Evolutionary conservation across 2,113 vertebrate genomes (phyloP).

Genomic region (Zeus faber): DNA sequence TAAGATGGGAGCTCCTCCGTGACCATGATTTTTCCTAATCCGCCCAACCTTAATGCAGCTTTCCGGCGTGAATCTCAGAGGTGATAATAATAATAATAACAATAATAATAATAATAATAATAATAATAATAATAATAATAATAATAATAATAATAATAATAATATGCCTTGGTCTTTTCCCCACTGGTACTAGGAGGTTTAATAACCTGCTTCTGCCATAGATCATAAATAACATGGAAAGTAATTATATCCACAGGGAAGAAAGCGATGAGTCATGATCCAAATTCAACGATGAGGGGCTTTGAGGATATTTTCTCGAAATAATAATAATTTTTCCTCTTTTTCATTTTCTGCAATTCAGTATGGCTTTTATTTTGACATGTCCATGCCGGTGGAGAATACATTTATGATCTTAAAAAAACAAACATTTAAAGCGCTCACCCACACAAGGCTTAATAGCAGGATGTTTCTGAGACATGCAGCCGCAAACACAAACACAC

Average conservation of each 20-base stretch:
- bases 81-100: too few relatives aligned
- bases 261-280: conserved; percentile 38
- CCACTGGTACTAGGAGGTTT: conserved; percentile 51
- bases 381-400: not conserved
- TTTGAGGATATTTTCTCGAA: not conserved
- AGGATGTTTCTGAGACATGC: too few relatives aligned
- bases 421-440: not conserved
- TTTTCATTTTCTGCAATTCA: not conserved
- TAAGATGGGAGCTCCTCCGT: too few relatives aligned
- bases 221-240: conserved; percentile 37
- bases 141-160: conserved; percentile 46
- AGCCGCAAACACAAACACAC: not conserved
- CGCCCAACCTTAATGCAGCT: too few relatives aligned
- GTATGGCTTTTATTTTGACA: conserved; percentile 13
- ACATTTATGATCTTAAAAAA: not conserved
- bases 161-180: conserved; percentile 27
- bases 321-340: too few relatives aligned
- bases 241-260: conserved; percentile 50
- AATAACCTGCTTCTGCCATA: conserved; percentile 39
- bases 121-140: too few relatives aligned
- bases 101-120: too few relatives aligned
- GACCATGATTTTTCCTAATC: too few relatives aligned
- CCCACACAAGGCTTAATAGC: not conserved
- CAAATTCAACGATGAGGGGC: conserved; percentile 38
- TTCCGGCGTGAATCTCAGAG: too few relatives aligned